phyloP scores from a whole-genome alignment of 2,113 vertebrate genomes.

The Elachura formosa region DNA sequence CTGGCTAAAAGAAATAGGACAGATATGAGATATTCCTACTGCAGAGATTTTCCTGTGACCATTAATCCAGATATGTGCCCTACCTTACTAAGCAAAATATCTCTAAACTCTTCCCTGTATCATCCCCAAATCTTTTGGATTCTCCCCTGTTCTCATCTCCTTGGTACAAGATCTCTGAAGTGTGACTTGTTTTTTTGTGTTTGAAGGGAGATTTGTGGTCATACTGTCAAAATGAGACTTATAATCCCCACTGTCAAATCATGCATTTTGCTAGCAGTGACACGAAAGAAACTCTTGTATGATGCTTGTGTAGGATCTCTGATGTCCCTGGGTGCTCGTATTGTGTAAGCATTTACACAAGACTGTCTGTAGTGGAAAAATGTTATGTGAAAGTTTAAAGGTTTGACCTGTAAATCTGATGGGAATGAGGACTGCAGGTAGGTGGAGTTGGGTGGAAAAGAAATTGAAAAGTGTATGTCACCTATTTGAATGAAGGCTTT shows the following conservation, averaged over 20 bases:
- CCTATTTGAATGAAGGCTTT: not conserved
- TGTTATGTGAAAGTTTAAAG: not conserved
- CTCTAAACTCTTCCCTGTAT: not conserved
- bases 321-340: not conserved
- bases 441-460: not conserved
- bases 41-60: not conserved
- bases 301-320: not conserved
- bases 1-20: slow-evolving; percentile 16
- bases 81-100: not conserved
- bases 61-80: not conserved
- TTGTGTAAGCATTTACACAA: not conserved
- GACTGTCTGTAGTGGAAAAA: not conserved
- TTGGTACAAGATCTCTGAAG: not conserved
- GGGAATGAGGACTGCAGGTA: not conserved
- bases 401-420: not conserved
- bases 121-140: not conserved
- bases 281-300: not conserved
- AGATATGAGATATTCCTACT: not conserved
- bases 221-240: not conserved
- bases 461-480: not conserved
- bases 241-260: not conserved
- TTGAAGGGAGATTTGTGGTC: not conserved
- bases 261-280: not conserved
- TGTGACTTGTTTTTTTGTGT: not conserved
- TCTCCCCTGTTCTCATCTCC: not conserved